Percentiles rank a stretch among this genome's conserved stretches.
Evolutionary conservation across 2,888 invertebrate genomes (phyloP).

Genomic region (Junonia oenone): DNA sequence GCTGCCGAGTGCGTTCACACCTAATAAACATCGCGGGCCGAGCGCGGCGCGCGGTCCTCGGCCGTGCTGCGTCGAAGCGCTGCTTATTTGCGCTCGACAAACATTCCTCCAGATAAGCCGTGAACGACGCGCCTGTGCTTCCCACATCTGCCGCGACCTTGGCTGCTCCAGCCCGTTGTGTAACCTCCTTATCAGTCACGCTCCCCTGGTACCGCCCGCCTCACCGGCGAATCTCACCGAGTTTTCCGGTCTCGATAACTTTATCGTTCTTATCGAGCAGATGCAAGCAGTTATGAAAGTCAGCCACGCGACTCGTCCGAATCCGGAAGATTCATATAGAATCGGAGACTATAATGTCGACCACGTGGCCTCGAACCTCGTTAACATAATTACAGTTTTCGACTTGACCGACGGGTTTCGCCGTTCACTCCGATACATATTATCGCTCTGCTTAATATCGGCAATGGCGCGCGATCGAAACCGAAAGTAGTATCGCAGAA

Average conservation of each 20-base stretch:
- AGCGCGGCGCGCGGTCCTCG: constrained; percentile 38
- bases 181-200: constrained; percentile 73
- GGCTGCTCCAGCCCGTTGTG: constrained; percentile 65
- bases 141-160: constrained; percentile 77
- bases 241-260: constrained; percentile 70
- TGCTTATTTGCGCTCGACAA: constrained; percentile 69
- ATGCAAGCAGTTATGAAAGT: constrained; percentile 35
- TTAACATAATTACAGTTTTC: constrained; percentile 69
- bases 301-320: constrained; percentile 20
- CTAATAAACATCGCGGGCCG: constrained; percentile 51
- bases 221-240: constrained; percentile 58
- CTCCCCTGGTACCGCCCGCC: constrained; percentile 52
- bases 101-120: constrained; percentile 65
- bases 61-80: constrained; percentile 40
- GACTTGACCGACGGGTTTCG: constrained; percentile 59
- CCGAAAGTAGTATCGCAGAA: constrained; percentile 74
- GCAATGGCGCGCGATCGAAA: constrained; percentile 59
- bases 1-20: constrained; percentile 63
- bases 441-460: constrained; percentile 55
- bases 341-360: constrained; percentile 10
- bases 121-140: constrained; percentile 71
- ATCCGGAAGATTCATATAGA: constrained; percentile 9
- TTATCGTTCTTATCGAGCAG: constrained; percentile 50
- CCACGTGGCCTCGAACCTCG: constrained; percentile 35
- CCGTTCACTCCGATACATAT: constrained; percentile 36